Percentiles rank a stretch among this genome's conserved stretches.
phyloP scores from a whole-genome alignment of 2,113 vertebrate genomes.

The Mesocricetus auratus region DNA sequence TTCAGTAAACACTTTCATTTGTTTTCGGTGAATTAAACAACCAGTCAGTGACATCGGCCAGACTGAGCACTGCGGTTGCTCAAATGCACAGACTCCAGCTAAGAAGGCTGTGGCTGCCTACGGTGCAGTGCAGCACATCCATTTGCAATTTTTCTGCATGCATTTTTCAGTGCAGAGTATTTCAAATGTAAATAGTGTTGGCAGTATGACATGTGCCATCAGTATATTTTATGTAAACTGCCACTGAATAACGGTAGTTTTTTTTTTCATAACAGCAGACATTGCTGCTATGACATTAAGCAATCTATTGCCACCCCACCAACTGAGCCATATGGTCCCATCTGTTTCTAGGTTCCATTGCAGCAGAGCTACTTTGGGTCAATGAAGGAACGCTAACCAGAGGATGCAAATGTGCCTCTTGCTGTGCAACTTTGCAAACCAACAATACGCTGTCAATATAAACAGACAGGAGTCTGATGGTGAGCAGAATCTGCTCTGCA shows the following conservation, averaged over 20 bases:
- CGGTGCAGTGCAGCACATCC: slow-evolving; percentile 68
- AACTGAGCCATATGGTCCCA: slow-evolving; percentile 51
- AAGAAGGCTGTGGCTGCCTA: slow-evolving; percentile 67
- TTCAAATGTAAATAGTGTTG: slow-evolving; percentile 53
- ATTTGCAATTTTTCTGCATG: not conserved
- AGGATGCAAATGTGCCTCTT: not conserved
- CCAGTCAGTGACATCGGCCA: slow-evolving; percentile 85
- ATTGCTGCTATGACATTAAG: slow-evolving; percentile 65
- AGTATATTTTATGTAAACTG: slow-evolving; percentile 19
- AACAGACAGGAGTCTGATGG: not conserved
- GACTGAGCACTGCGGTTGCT: slow-evolving; percentile 81
- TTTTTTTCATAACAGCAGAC: slow-evolving; percentile 70
- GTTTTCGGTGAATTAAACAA: slow-evolving; percentile 85
- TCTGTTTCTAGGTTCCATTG: slow-evolving; percentile 64
- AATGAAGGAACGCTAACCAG: slow-evolving; percentile 43
- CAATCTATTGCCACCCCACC: slow-evolving; percentile 59
- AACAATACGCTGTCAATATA: not conserved
- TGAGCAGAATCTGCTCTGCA: not conserved
- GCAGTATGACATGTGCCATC: not conserved
- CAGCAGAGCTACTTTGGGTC: not conserved
- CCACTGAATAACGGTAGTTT: slow-evolving; percentile 50
- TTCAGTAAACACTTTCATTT: slow-evolving; percentile 86
- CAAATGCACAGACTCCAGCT: slow-evolving; percentile 79
- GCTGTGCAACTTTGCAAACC: slow-evolving; percentile 35
- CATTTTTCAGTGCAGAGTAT: slow-evolving; percentile 64